Conservation (phyloP, 1,140 invertebrate species). For the Planococcus citri region DNA sequence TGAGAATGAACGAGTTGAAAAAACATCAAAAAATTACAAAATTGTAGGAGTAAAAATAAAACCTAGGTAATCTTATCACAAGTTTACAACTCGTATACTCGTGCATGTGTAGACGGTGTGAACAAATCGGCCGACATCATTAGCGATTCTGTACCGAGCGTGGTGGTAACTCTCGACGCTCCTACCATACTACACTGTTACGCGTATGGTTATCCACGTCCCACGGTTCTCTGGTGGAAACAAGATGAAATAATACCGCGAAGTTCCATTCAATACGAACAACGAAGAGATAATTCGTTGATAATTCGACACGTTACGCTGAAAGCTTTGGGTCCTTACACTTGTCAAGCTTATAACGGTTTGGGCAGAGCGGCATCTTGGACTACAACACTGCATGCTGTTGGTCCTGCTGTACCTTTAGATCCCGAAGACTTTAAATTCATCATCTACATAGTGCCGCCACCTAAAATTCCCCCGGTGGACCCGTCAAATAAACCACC, state of each 20-base stretch:
- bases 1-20: too few relatives aligned
- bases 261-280: slow-evolving; percentile 54
- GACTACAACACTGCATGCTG: slow-evolving; percentile 53
- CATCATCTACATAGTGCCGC: slow-evolving; percentile 32
- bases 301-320: slow-evolving; percentile 55
- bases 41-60: too few relatives aligned
- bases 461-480: slow-evolving; percentile 27
- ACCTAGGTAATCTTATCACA: too few relatives aligned
- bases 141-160: slow-evolving; percentile 42
- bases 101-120: slow-evolving; percentile 24
- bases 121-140: slow-evolving; percentile 39
- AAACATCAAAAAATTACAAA: too few relatives aligned
- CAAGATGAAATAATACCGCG: slow-evolving; percentile 57
- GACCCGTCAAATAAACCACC: neutral
- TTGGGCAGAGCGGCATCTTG: slow-evolving; percentile 59
- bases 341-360: slow-evolving; percentile 76
- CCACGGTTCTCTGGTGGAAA: slow-evolving; percentile 67
- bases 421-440: slow-evolving; percentile 33
- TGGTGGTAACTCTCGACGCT: slow-evolving; percentile 54
- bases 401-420: slow-evolving; percentile 45
- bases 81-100: too few relatives aligned
- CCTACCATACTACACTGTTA: slow-evolving; percentile 62
- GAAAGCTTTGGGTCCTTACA: slow-evolving; percentile 64
- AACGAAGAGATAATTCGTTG: slow-evolving; percentile 56
- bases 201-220: slow-evolving; percentile 66